Evolutionary conservation across 2,113 vertebrate species (phyloP).

Genomic region (Crypturellus undulatus): DNA sequence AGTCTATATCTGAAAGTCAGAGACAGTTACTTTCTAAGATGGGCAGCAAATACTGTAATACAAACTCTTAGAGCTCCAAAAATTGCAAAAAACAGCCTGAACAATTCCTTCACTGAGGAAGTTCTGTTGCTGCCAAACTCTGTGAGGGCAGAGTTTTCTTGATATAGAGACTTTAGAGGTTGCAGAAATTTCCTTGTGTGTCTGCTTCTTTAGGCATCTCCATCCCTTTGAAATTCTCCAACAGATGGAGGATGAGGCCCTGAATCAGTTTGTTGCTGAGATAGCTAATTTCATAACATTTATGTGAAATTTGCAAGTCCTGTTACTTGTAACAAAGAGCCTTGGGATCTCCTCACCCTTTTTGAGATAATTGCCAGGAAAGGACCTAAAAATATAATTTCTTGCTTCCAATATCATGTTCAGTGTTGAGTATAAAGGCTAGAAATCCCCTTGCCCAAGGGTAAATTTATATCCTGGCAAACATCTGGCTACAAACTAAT

Average conservation of each 20-base stretch:
- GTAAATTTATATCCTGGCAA: slow-evolving; percentile 62
- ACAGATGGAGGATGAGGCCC: slow-evolving; percentile 5
- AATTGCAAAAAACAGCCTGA: neutral
- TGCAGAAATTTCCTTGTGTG: neutral
- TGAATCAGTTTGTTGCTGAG: neutral
- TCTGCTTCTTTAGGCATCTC: neutral
- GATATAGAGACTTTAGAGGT: neutral
- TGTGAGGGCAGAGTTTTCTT: neutral
- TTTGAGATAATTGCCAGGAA: neutral
- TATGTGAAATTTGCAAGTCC: neutral
- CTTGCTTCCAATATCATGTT: neutral
- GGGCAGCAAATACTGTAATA: neutral
- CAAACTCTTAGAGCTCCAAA: neutral
- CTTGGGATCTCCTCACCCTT: neutral
- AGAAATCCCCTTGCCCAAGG: slow-evolving; percentile 39
- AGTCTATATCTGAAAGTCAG: neutral
- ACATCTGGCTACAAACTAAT: slow-evolving; percentile 48
- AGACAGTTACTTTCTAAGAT: neutral
- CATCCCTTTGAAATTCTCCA: neutral
- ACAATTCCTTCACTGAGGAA: neutral
- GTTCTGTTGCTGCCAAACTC: neutral
- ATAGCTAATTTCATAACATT: neutral
- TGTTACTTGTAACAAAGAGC: slow-evolving; percentile 5
- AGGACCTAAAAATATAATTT: neutral
- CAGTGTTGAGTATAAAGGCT: neutral